These are phyloP conservation scores for Drosophila algonquin DNA, from an alignment of 2,888 invertebrate species.

Conservation along the genomic window DNA sequence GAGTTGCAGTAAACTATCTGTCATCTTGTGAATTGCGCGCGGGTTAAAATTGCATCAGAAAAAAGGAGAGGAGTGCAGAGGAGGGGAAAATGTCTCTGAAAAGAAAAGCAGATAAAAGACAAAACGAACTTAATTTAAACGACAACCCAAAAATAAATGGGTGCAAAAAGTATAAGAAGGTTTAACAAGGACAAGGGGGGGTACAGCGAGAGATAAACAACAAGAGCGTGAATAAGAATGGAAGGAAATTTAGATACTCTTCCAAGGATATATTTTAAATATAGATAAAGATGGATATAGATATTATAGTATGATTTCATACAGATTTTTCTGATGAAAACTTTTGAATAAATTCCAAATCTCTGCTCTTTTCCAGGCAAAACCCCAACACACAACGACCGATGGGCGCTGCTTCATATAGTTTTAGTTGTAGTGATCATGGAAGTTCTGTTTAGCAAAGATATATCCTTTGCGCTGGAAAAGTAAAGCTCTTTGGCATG, in stretches of 20 bases:
- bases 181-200: slow-evolving; percentile 11
- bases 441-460: too few species aligned
- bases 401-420: too few species aligned
- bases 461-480: too few species aligned
- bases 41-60: slow-evolving; percentile 22
- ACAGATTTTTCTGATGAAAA: background rate
- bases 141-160: slow-evolving; percentile 49
- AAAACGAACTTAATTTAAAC: slow-evolving; percentile 62
- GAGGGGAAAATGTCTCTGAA: slow-evolving; percentile 1
- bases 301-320: background rate
- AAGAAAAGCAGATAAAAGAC: slow-evolving; percentile 20
- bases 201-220: background rate
- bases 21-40: slow-evolving; percentile 43
- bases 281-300: background rate
- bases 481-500: too few species aligned
- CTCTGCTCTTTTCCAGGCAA: too few species aligned
- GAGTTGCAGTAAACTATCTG: slow-evolving; percentile 38
- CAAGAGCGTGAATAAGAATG: background rate
- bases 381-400: too few species aligned
- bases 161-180: slow-evolving; percentile 34
- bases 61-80: background rate
- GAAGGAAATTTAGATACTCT: too few species aligned
- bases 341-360: too few species aligned
- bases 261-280: background rate
- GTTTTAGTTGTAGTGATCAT: background rate